Evolutionary conservation across 1,140 invertebrate genomes (phyloP).

Genomic region (Ganaspis sp.): DNA sequence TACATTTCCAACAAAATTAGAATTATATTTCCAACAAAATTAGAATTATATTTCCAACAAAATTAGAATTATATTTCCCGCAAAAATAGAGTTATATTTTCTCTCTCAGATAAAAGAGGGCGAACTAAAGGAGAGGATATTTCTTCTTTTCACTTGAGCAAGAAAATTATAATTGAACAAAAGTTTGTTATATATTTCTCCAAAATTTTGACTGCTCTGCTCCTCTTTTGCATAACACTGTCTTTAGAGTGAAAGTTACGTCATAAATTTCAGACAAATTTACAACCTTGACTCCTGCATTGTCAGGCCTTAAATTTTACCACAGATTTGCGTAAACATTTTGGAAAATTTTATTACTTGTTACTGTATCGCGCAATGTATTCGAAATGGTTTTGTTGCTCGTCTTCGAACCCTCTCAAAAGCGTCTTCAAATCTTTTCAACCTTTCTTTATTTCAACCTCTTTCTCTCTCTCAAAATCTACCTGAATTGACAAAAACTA

Average conservation of each 20-base stretch:
- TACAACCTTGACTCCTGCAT: neutral
- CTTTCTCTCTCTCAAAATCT: no score
- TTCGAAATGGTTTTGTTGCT: no score
- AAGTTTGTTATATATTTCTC: no score
- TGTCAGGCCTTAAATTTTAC: neutral
- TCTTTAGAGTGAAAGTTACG: neutral
- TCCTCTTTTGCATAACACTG: neutral
- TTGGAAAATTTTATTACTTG: constrained; percentile 35
- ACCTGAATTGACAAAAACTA: no score
- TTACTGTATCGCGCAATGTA: no score
- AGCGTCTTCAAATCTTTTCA: no score
- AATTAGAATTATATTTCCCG: neutral
- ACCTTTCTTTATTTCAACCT: no score
- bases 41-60: neutral
- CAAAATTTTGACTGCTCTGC: neutral
- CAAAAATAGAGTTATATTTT: neutral
- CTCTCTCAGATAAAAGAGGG: no score
- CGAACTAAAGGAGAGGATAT: neutral
- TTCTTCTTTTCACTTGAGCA: neutral
- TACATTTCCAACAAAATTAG: no score
- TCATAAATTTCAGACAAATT: neutral
- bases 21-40: no score
- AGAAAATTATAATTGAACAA: no score
- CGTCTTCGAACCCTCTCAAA: no score
- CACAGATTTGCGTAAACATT: constrained; percentile 34